phyloP scores from a whole-genome alignment of 1,140 invertebrate genomes.

The Heliconius melpomene region DNA sequence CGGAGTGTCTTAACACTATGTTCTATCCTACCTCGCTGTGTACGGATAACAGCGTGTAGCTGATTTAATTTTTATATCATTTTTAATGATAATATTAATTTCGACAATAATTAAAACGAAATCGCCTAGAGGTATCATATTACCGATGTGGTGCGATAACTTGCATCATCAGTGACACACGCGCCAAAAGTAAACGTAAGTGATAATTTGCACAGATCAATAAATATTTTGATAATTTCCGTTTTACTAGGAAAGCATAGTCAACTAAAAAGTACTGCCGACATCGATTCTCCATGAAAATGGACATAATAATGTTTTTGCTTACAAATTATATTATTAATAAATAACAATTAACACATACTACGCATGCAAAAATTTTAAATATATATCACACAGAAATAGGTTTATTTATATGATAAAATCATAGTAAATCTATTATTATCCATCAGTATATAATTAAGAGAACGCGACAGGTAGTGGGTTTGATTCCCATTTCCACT shows the following conservation, averaged over 20 bases:
- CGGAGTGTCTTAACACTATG: no score
- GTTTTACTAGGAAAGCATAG: constrained; percentile 58
- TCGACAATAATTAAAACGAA: constrained; percentile 1
- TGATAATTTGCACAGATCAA: constrained; percentile 47
- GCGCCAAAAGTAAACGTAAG: constrained; percentile 44
- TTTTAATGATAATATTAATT: background rate
- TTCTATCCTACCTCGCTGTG: no score
- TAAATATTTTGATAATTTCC: constrained; percentile 56
- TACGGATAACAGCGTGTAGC: no score
- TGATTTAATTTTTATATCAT: no score
- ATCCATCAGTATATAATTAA: background rate
- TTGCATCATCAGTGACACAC: constrained; percentile 55
- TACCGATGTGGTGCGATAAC: constrained; percentile 50
- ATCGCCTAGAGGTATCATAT: constrained; percentile 49
- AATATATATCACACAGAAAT: background rate
- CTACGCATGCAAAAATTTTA: background rate
- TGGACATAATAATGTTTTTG: constrained; percentile 3
- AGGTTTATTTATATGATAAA: background rate
- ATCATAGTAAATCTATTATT: background rate
- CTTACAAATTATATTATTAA: background rate
- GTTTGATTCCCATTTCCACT: no score
- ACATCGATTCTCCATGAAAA: constrained; percentile 24
- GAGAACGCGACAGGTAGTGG: background rate
- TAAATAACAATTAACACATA: background rate
- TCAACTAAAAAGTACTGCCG: constrained; percentile 48